These are phyloP conservation scores for Syngnathus scovelli DNA, from an alignment of 2,113 vertebrate genomes.

Conservation along the genomic window DNA sequence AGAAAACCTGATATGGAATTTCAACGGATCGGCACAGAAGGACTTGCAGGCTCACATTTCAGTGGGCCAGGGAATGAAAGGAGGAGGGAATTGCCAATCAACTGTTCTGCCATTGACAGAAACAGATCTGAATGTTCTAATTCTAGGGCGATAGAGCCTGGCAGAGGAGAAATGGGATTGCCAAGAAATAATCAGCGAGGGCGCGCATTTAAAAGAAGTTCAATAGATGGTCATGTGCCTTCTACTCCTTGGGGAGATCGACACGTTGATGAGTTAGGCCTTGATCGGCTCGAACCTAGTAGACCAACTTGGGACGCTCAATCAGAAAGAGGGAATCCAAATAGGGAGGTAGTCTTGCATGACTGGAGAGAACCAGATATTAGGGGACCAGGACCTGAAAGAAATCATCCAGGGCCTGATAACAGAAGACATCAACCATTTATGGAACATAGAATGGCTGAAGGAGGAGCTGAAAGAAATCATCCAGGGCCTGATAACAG, in stretches of 20 bases:
- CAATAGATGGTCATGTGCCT: background rate
- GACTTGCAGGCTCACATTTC: slow-evolving; percentile 13
- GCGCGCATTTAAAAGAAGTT: slow-evolving; percentile 7
- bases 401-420: background rate
- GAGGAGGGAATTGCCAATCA: background rate
- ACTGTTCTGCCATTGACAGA: slow-evolving; percentile 4
- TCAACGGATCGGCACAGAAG: slow-evolving; percentile 1
- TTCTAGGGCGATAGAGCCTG: slow-evolving; percentile 6
- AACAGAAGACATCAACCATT: background rate
- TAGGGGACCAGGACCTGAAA: slow-evolving; percentile 2
- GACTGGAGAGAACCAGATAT: slow-evolving; percentile 12
- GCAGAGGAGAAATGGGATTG: background rate
- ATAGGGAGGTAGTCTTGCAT: slow-evolving; percentile 6
- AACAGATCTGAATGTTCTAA: slow-evolving; percentile 10
- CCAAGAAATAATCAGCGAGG: slow-evolving; percentile 11
- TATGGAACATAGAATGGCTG: slow-evolving; percentile 5
- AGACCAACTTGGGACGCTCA: slow-evolving; percentile 2
- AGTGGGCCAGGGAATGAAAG: slow-evolving; percentile 12
- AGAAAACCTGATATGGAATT: background rate
- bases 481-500: background rate
- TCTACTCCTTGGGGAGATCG: background rate
- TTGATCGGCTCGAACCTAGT: slow-evolving; percentile 13
- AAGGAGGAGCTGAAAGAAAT: background rate
- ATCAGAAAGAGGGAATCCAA: slow-evolving; percentile 6
- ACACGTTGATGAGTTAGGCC: slow-evolving; percentile 3